These are phyloP conservation scores for Daptonema setosum DNA, from an alignment of 2,888 invertebrate genomes.

Conservation along the genomic window DNA sequence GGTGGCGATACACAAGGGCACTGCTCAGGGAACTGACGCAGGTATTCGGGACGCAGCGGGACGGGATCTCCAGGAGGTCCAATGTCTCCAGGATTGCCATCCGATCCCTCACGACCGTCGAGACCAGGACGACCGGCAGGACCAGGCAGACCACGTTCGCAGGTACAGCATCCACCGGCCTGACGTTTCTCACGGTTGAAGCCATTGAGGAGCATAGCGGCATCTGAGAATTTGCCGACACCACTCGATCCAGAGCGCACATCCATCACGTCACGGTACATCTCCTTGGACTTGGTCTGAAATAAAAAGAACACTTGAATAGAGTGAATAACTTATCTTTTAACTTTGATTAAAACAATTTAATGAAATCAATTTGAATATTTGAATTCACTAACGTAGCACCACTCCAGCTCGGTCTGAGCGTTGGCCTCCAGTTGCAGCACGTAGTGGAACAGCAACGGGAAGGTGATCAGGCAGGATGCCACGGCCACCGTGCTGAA, in stretches of 20 bases:
- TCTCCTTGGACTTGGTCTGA: not conserved
- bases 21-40: not conserved
- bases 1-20: not conserved
- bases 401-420: constrained; percentile 23
- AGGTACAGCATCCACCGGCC: constrained; percentile 14
- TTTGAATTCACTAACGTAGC: constrained; percentile 19
- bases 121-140: constrained; percentile 18
- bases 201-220: not conserved
- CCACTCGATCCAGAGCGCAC: not conserved
- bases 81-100: constrained; percentile 3
- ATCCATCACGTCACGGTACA: not conserved
- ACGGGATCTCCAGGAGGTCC: not conserved
- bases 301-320: no score
- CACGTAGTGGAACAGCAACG: constrained; percentile 23
- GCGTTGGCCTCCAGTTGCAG: constrained; percentile 25
- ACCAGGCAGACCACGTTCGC: constrained; percentile 25
- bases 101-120: constrained; percentile 18
- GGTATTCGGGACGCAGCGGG: not conserved
- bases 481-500: constrained; percentile 17
- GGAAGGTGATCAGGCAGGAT: constrained; percentile 24
- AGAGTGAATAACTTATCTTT: no score
- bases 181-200: not conserved
- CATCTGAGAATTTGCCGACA: not conserved
- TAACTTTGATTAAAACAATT: no score
- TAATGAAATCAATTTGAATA: no score